Evolutionary conservation across 64 coral and sea anemone genomes (phyloP).

Genomic region (Orbicella faveolata): DNA sequence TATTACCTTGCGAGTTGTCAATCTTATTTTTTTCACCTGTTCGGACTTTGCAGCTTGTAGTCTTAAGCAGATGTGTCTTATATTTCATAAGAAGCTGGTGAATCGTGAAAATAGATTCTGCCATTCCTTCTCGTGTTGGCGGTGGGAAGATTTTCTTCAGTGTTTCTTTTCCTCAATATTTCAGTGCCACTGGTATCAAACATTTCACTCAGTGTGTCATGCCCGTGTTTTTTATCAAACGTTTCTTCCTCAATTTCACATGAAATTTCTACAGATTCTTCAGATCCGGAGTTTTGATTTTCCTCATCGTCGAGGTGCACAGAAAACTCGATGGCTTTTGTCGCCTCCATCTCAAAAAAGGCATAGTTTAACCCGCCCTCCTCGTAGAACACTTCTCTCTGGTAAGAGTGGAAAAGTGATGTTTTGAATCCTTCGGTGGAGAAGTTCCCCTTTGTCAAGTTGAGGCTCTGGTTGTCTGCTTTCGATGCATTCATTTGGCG

Average conservation of each 20-base stretch:
- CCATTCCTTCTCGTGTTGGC: background rate
- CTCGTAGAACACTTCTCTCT: conserved; percentile 27
- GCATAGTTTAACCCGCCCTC: conserved; percentile 1
- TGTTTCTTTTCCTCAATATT: background rate
- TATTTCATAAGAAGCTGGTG: background rate
- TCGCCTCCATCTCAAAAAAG: background rate
- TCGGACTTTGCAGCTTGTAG: background rate
- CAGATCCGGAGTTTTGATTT: background rate
- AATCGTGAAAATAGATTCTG: background rate
- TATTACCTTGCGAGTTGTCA: too few species aligned
- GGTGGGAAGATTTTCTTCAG: background rate
- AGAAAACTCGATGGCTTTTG: conserved; percentile 19
- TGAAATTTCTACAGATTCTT: conserved; percentile 30
- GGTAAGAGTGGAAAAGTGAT: conserved; percentile 18
- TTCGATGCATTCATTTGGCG: background rate
- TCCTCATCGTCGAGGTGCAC: background rate
- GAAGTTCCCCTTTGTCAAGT: conserved; percentile 12
- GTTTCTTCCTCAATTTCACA: conserved; percentile 22
- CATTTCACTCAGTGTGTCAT: conserved; percentile 15
- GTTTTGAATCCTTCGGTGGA: background rate
- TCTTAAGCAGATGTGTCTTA: background rate
- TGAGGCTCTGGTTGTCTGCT: background rate
- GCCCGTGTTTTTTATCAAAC: background rate
- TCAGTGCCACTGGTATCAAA: background rate
- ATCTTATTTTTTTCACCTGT: too few species aligned